phyloP scores from a whole-genome alignment of 2,797 vertebrate genomes.

The Karalla daura region DNA sequence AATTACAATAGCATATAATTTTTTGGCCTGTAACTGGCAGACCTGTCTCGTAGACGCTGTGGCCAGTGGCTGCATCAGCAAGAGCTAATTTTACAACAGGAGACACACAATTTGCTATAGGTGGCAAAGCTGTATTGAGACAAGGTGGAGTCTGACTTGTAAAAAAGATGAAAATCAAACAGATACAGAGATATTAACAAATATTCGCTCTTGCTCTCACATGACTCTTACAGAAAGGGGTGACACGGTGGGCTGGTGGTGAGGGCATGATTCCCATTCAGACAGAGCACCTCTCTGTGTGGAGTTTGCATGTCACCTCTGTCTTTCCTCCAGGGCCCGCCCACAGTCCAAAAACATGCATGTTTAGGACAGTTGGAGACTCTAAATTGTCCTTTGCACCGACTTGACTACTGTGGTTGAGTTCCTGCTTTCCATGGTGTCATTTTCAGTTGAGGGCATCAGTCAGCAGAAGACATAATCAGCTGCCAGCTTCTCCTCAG shows the following conservation, averaged over 20 bases:
- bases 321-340: no score
- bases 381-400: no score
- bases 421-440: not conserved
- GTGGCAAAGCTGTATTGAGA: conserved; percentile 8
- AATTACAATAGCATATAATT: conserved; percentile 57
- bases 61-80: conserved; percentile 48
- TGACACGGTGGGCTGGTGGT: no score
- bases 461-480: no score
- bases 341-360: no score
- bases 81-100: conserved; percentile 13
- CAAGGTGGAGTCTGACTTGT: not conserved
- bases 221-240: no score
- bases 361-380: no score
- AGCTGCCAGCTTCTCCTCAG: not conserved
- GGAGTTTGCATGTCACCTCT: no score
- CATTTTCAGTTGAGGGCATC: not conserved
- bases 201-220: no score
- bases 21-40: conserved; percentile 43
- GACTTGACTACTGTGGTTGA: no score
- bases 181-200: not conserved
- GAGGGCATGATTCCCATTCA: no score
- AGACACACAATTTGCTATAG: conserved; percentile 2
- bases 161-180: not conserved
- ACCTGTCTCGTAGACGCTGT: conserved; percentile 37
- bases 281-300: no score